Evolutionary conservation across 2,888 invertebrate genomes (phyloP), one percentile per base, ranked within the genome.

Genomic region (Pyrgus malvae): DNA sequence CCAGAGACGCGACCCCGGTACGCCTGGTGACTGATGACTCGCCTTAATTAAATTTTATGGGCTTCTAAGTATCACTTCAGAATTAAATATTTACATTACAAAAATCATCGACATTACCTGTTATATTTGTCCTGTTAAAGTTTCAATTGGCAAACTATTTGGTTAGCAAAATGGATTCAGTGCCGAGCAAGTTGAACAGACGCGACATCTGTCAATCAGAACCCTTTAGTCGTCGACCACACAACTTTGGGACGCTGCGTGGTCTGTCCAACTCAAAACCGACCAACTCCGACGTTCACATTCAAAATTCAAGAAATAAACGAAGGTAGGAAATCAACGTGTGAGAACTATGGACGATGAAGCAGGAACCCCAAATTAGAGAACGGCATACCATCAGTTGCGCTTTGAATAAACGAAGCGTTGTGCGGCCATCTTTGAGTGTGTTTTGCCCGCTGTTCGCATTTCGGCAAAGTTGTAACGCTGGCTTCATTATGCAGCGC

Each of bases 41-140:
- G 72, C 76, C 74, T 87, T 89, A 90, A 90, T 90, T 89, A 88
- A 83, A 89, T 89, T 89, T 88, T 80, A 84, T 83, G 75, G 72
- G 25, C 45, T 51, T 48, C 44, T 50, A 50, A 54, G 59, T 50
- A 56, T 53, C 45, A 49, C 41, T 56, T 64, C 51, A 55, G n/a
- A 57, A 57, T 61, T 60, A 62, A 63, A 65, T 61, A 58, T 60
- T 64, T 63, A 51, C 60, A 55, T 38, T 40, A 46, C 58, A 63
- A 67, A 66, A 61, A 63, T 60, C 27, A 37, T 38, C 38, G 9
- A 14, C 37, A 19, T 19, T 35, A 42, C 37, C 44, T 45, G 12
- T 37, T 38, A 11, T 19, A 41, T 27, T 14, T 8, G 17, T 17
- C 14, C 25, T 6, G 23, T 17, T 23, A 9, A 27, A 12, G 14